Evolutionary conservation across 2,888 invertebrate genomes (phyloP).

Genomic region (Desoria tigrina): DNA sequence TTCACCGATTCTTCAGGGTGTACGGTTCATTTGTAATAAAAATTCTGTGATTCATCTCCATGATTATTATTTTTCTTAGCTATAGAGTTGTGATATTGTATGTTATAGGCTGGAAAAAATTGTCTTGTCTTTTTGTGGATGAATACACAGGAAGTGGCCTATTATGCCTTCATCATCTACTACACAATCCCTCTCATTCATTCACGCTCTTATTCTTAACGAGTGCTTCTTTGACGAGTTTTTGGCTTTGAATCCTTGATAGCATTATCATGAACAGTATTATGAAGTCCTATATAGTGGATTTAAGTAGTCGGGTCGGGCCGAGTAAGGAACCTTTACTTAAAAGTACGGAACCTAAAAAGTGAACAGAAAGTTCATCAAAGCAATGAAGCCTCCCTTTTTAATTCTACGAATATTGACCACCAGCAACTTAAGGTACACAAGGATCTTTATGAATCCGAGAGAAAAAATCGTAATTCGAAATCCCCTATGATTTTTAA

Average conservation of each 20-base stretch:
- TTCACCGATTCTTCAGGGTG: constrained; percentile 17
- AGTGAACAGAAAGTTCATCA: constrained; percentile 15
- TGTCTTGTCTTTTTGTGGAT: constrained; percentile 31
- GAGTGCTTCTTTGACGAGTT: too few relatives aligned
- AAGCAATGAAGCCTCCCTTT: constrained; percentile 16
- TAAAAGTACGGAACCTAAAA: background rate
- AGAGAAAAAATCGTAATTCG: too few relatives aligned
- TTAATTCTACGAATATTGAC: background rate
- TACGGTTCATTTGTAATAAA: constrained; percentile 22
- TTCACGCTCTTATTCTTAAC: constrained; percentile 12
- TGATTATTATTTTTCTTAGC: background rate
- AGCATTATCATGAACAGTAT: too few relatives aligned
- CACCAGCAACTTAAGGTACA: background rate
- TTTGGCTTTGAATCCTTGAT: too few relatives aligned
- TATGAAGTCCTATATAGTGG: too few relatives aligned
- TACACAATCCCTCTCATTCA: constrained; percentile 9
- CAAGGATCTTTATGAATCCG: too few relatives aligned
- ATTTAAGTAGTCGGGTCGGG: background rate
- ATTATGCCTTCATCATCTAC: constrained; percentile 33
- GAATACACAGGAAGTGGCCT: constrained; percentile 48
- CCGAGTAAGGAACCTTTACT: background rate
- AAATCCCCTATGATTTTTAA: too few relatives aligned
- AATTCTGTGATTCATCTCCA: constrained; percentile 14
- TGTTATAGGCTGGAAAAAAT: constrained; percentile 9
- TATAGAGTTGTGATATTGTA: background rate